Evolutionary conservation across 2,797 vertebrate species (phyloP), one percentile per base, ranked within the genome.

Genomic region (Acanthopagrus latus): DNA sequence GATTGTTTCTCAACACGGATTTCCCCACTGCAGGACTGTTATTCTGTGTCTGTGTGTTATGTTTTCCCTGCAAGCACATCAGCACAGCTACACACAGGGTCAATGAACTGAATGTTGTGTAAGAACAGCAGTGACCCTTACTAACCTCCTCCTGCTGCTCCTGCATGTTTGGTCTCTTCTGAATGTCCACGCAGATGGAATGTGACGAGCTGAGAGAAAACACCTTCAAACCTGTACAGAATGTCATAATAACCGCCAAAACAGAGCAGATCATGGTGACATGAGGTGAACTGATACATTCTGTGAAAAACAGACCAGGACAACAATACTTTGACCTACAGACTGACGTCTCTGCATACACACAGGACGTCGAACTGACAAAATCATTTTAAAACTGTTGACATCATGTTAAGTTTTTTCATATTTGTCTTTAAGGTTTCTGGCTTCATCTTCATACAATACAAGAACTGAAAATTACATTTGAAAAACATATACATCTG

Each of bases 61-160:
- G 85, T 92, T 90, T 88, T 86, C 50, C 67, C 51, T 38, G 33
- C 60, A 8, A 67, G 48, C 67, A 64, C 73, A 78, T 55, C 17
- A 47, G 74, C 63, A n/a, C 70, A 77, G n/a, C 85, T 54, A 73
- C 81, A 70, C 64, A 29, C 47, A 11, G 43, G 89, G 82, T 90
- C 89, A 87, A 23, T 88, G 90, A 92, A 91, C 93, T 91, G 21
- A 9, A 16, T 66, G 83, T 94, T 93, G 88, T 86, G 89, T 87
- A 92, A 93, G 89, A 92, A 65, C 79, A 57, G 71, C 72, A 25
- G 41, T 84, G 88, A 90, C 78, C 86, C 70, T 63, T 17, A 25
- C 70, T 79, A 79, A 86, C 82, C 86, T 43, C 11, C 64, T 82
- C 65, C 64, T 46, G 62, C 33, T 44, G 23, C 77, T 81, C 71